Base-by-base conservation (phyloP, 2,797 vertebrate genomes). In the Cyprinodon diabolis region DNA sequence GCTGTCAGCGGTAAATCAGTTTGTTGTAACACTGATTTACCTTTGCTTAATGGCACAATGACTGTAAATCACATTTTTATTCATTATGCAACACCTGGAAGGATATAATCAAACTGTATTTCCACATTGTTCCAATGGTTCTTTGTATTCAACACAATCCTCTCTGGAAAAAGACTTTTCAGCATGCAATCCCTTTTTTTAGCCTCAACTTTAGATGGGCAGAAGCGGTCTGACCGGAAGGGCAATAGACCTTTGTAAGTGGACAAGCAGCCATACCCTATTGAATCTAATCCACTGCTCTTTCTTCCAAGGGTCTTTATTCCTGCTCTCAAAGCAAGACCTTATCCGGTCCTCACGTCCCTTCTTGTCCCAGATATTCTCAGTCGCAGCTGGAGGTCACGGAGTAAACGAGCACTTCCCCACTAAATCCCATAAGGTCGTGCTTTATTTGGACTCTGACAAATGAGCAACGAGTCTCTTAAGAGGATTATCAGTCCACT, bases 371-470 rank as follows among this genome's bases (percentile, higher is more conserved):
- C 81, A 81, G 84, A 55, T 54, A 80, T 0, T 71, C 0, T 83
- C 57, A 47, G 60, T 84, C 86, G 80, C 68, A 81, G 90, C 3
- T 17, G 90, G 89, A 93, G 92, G 89, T 95, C 92, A 93, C 84
- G 71, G 89, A 90, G 90, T 89, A 92, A 95, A 90, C 81, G 13
- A 80, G 77, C 4, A 69, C 90, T 93, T 92, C 87, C 87, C 77
- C 75, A 45, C 92, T 86, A 94, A 96, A 96, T 95, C 96, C 94
- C 86, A 87, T 95, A 94, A 93, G 91, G 89, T 92, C 84, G 68
- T 84, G 93, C 95, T 96, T 95, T 95, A 96, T 96, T 95, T 94
- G 94, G 94, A 95, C 84, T 83, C 89, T 89, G 92, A 92, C 90
- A 95, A 93, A 93, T 91, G 93, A 93, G 92, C 93, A 86, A 80